A percentile compares a stretch with the other conserved stretches of the same genome.
Evolutionary conservation across 2,797 vertebrate genomes (phyloP).

Genomic region (Gallinago nigripennis): DNA sequence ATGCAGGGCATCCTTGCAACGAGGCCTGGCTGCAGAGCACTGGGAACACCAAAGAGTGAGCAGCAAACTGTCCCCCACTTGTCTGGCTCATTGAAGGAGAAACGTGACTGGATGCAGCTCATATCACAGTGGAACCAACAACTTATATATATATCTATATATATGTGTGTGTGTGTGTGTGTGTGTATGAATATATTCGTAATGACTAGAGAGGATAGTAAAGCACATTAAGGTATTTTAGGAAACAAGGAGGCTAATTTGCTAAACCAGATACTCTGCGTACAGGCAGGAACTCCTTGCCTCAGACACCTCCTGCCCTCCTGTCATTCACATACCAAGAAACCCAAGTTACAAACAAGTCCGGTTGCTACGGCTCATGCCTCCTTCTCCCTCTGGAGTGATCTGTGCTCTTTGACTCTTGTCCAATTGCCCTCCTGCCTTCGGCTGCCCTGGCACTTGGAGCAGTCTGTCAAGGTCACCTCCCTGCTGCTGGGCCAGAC

Average conservation of each 20-base stretch:
- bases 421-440: constrained; percentile 14
- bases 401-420: neutral
- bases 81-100: neutral
- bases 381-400: constrained; percentile 1
- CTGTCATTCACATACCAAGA: constrained; percentile 18
- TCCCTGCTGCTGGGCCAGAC: neutral
- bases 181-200: neutral
- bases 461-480: constrained; percentile 66
- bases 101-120: neutral
- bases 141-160: neutral
- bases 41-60: neutral
- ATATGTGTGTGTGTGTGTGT: too few species aligned
- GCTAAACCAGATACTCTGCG: neutral
- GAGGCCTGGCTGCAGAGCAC: neutral
- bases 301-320: constrained; percentile 31
- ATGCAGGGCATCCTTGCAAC: neutral
- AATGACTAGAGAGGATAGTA: neutral
- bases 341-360: constrained; percentile 51
- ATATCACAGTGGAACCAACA: neutral
- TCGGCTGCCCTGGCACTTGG: constrained; percentile 4
- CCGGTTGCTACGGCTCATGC: constrained; percentile 40
- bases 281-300: neutral
- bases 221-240: neutral
- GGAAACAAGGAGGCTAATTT: neutral
- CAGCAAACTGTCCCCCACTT: neutral